Base-by-base conservation (phyloP, 2,797 vertebrate species). In the Scarus forsteni region DNA sequence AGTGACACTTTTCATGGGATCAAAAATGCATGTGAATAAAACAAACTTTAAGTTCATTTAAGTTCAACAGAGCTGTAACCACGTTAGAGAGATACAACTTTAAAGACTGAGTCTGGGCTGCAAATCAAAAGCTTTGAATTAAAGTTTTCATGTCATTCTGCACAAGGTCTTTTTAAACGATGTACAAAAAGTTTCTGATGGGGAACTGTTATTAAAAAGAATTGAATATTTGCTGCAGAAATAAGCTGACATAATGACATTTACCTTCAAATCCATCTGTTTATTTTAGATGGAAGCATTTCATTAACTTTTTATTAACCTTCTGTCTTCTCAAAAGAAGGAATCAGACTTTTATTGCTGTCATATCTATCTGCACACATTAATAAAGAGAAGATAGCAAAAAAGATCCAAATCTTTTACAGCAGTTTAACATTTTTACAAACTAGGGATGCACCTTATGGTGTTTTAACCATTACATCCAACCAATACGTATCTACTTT, bases 101-200 rank as follows among this genome's bases (percentile, higher is more conserved):
- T 57, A 10, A 57, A 66, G 77, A 71, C 73, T 79, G 74, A 78
- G 46, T 45, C 82, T 80, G 77, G 77, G 76, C 76, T 56, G 18
- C 75, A 55, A 60, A 83, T 83, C 51, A 81, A 86, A 85, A 73
- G 56, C 63, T 49, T 79, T 82, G 42, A 83, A 80, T 80, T 19
- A 77, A 85, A 84, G 69, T 74, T 50, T 72, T 78, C 66, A 73
- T 53, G 70, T 81, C 56, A 80, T 44, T 44, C 12, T 66, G 42
- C 15, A 39, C 70, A 68, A 72, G 67, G 72, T 69, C 50, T 55
- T 78, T 83, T 74, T 46, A 45, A 54, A 44, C 45, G 55, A 45
- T 15, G 73, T 66, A 71, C n/a, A 66, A 73, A 49, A 53, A 50
- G 57, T 52, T 44, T 73, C 75, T 76, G 7, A 1, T 13, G 7